A percentile compares a stretch with the other conserved stretches of the same genome.
Evolutionary conservation across 2,113 vertebrate species (phyloP).

Genomic region (Monarcha castaneiventris): DNA sequence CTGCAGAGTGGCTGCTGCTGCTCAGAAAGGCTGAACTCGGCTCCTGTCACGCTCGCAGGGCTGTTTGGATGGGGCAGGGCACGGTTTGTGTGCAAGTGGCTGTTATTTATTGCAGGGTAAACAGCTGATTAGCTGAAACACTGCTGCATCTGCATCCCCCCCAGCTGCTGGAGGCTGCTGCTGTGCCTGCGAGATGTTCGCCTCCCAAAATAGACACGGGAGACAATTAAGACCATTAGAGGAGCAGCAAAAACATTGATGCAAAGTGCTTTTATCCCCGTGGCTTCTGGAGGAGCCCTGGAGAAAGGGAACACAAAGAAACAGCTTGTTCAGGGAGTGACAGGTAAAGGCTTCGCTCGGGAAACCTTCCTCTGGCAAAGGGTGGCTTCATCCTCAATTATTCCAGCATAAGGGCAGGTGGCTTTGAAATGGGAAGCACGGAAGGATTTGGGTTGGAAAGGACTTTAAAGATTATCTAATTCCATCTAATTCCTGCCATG

Average conservation of each 20-base stretch:
- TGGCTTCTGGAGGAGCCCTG: neutral
- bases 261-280: conserved; percentile 29
- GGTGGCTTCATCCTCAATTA: neutral
- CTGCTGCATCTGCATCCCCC: conserved; percentile 30
- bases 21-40: neutral
- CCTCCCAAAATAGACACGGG: conserved; percentile 51
- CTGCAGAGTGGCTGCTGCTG: neutral
- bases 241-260: conserved; percentile 27
- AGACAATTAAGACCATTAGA: conserved; percentile 47
- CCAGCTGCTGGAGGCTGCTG: conserved; percentile 64
- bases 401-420: neutral
- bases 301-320: neutral
- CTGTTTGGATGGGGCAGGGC: neutral
- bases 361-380: neutral
- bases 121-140: conserved; percentile 5
- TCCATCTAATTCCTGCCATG: neutral
- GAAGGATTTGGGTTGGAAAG: neutral
- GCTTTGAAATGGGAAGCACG: neutral
- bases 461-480: neutral
- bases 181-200: conserved; percentile 11
- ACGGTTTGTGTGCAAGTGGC: neutral
- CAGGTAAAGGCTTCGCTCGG: neutral
- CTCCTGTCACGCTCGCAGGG: neutral
- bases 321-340: neutral
- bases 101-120: conserved; percentile 53